These are phyloP conservation scores for Formica exsecta DNA, from an alignment of 1,140 invertebrate species.

Conservation along the genomic window DNA sequence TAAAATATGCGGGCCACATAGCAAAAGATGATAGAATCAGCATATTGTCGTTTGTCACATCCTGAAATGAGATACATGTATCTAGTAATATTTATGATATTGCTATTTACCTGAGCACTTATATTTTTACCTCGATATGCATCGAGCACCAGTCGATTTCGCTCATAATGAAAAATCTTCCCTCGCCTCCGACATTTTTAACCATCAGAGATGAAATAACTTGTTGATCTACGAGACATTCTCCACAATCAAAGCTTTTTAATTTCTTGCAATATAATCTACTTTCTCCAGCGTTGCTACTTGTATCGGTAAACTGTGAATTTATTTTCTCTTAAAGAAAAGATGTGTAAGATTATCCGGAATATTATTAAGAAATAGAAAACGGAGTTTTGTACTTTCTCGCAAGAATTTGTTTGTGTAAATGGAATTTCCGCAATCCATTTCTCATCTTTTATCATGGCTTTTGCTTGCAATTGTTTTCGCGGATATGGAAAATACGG, in stretches of 20 bases:
- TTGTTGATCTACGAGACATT: conserved; percentile 78
- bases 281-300: not conserved
- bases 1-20: conserved; percentile 78
- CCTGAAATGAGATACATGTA: conserved; percentile 64
- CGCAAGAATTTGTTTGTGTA: not conserved
- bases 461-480: not conserved
- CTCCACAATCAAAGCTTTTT: conserved; percentile 78
- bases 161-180: conserved; percentile 81
- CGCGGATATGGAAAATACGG: not conserved
- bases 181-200: conserved; percentile 78
- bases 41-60: conserved; percentile 66
- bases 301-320: not conserved
- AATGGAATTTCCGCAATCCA: conserved; percentile 19
- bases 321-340: not conserved
- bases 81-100: conserved; percentile 21
- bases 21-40: conserved; percentile 74
- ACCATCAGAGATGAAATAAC: conserved; percentile 67
- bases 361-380: conserved; percentile 9
- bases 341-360: not conserved
- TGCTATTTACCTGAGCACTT: not conserved
- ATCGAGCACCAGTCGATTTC: conserved; percentile 81
- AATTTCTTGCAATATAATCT: not conserved
- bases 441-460: not conserved
- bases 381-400: not conserved
- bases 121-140: conserved; percentile 73